Evolutionary conservation across 2,797 vertebrate species (phyloP).

Genomic region (Xyrichtys novacula): DNA sequence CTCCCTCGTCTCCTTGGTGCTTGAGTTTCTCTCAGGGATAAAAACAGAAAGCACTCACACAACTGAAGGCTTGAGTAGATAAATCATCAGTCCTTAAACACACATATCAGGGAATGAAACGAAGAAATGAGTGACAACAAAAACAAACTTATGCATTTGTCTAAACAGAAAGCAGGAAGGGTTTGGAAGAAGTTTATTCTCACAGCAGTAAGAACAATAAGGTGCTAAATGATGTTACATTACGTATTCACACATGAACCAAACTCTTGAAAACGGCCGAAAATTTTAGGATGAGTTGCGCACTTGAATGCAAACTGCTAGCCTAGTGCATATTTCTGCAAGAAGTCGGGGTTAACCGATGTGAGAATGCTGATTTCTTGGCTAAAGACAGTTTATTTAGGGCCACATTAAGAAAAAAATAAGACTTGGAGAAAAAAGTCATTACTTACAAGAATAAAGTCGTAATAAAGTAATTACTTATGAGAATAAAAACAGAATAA

Average conservation of each 20-base stretch:
- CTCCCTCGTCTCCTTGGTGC: conserved; percentile 26
- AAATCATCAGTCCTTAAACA: conserved; percentile 46
- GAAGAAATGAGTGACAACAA: conserved; percentile 33
- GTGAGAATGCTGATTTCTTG: too few species aligned
- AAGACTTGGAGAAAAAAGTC: too few species aligned
- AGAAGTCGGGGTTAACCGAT: too few species aligned
- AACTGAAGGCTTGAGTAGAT: conserved; percentile 34
- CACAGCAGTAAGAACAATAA: conserved; percentile 28
- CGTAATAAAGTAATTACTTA: too few species aligned
- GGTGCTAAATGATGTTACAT: conserved; percentile 10
- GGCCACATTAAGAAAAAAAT: too few species aligned
- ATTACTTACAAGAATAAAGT: too few species aligned
- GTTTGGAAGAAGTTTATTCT: conserved; percentile 29
- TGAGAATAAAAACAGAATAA: too few species aligned
- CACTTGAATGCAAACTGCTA: neutral
- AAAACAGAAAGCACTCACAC: conserved; percentile 28
- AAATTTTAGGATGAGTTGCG: too few species aligned
- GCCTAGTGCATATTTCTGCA: too few species aligned
- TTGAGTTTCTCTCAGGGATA: conserved; percentile 39
- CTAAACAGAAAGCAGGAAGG: conserved; percentile 15
- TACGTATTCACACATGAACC: too few species aligned
- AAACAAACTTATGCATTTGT: conserved; percentile 43
- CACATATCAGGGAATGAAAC: conserved; percentile 35
- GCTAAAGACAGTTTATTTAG: too few species aligned
- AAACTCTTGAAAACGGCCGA: too few species aligned